A percentile compares a stretch with the other conserved stretches of the same genome.
Evolutionary conservation across 1,140 invertebrate species (phyloP).

Genomic region (Elymnias hypermnestra): DNA sequence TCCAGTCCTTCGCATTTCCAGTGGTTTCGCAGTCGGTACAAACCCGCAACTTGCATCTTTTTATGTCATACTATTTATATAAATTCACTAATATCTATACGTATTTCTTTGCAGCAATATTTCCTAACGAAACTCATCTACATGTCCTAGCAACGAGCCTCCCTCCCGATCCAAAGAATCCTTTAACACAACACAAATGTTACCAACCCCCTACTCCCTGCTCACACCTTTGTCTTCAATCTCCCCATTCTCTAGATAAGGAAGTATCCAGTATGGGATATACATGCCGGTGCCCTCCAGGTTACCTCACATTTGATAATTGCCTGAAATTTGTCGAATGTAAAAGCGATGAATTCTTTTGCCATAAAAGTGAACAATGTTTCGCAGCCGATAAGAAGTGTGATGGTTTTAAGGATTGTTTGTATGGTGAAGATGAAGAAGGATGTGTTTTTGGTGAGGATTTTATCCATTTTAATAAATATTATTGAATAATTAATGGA

Average conservation of each 20-base stretch:
- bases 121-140: conserved; percentile 44
- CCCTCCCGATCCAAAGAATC: conserved; percentile 29
- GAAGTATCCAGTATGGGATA: conserved; percentile 19
- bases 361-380: conserved; percentile 79
- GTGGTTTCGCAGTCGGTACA: no score
- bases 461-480: no score
- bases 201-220: conserved; percentile 84
- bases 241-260: conserved; percentile 50
- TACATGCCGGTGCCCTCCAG: conserved; percentile 80
- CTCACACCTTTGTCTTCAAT: conserved; percentile 82
- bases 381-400: conserved; percentile 80
- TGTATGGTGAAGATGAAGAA: conserved; percentile 81
- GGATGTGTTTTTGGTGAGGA: no score
- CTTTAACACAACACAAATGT: conserved; percentile 77
- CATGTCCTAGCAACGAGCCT: conserved; percentile 39
- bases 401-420: conserved; percentile 83
- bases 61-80: no score
- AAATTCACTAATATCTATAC: conserved; percentile 1
- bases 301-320: conserved; percentile 68
- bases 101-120: conserved; percentile 42
- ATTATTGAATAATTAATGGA: no score
- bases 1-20: no score
- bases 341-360: conserved; percentile 71
- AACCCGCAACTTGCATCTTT: no score
- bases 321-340: conserved; percentile 76